Evolutionary conservation across 2,113 vertebrate genomes (phyloP).

Genomic region (Bubo blakistoni): DNA sequence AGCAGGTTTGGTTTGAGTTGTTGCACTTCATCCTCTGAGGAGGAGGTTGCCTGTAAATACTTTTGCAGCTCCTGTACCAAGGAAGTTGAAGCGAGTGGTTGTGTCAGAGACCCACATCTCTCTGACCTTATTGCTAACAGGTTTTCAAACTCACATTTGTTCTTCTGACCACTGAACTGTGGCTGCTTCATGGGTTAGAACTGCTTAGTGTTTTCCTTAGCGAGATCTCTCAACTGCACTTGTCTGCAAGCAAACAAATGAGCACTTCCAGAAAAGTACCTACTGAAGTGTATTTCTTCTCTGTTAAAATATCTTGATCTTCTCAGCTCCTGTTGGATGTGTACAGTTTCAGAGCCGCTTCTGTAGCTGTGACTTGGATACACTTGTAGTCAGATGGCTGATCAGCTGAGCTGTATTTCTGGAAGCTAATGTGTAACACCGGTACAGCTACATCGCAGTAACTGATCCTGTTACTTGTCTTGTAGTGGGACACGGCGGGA

Average conservation of each 20-base stretch:
- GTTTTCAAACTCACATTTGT: not conserved
- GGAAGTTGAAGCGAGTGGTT: not conserved
- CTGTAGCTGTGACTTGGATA: not conserved
- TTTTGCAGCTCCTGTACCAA: not conserved
- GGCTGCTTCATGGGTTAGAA: not conserved
- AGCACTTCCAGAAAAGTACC: not conserved
- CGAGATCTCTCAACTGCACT: not conserved
- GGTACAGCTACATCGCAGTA: not conserved
- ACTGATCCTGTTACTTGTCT: not conserved
- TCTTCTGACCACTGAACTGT: not conserved
- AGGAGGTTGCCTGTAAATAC: not conserved
- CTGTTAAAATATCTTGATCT: fast-evolving
- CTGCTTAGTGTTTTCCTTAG: not conserved
- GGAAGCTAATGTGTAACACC: fast-evolving
- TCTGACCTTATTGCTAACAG: not conserved
- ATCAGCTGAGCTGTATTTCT: not conserved
- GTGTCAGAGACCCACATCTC: not conserved
- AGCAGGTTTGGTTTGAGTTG: not conserved
- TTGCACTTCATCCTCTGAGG: not conserved
- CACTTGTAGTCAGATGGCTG: not conserved
- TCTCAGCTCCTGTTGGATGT: not conserved
- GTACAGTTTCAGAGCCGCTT: fast-evolving
- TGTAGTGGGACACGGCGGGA: constrained; percentile 96
- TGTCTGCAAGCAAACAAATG: not conserved
- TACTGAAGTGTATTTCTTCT: not conserved